Percentiles rank a stretch among this genome's conserved stretches.
Evolutionary conservation across 1,140 invertebrate genomes (phyloP).

Genomic region (Rhyzopertha dominica): DNA sequence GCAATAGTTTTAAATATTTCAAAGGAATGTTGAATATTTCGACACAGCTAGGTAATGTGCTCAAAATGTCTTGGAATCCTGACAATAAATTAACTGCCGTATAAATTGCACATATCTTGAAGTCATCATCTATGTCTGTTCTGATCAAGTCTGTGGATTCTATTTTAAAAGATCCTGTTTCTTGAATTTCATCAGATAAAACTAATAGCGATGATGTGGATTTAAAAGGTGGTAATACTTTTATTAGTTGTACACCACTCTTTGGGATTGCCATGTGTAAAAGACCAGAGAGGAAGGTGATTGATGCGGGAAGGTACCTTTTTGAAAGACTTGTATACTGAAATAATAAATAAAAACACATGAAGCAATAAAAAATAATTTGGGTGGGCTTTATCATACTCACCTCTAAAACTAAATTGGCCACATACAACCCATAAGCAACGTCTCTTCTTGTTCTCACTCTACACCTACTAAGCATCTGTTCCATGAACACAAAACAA

Average conservation of each 20-base stretch:
- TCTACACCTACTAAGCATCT: constrained; percentile 63
- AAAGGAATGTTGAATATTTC: constrained; percentile 50
- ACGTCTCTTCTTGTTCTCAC: constrained; percentile 62
- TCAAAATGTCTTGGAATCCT: constrained; percentile 46
- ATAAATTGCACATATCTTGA: constrained; percentile 55
- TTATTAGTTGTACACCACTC: constrained; percentile 49
- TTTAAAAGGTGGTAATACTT: constrained; percentile 63
- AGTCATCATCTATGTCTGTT: constrained; percentile 54
- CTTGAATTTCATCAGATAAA: constrained; percentile 47
- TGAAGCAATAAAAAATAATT: constrained; percentile 20
- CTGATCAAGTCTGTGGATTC: constrained; percentile 51
- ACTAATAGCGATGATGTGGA: constrained; percentile 52
- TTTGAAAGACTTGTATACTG: constrained; percentile 77
- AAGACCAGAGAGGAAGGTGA: constrained; percentile 72
- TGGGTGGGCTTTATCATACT: constrained; percentile 21
- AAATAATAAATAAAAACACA: constrained; percentile 39
- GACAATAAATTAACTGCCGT: constrained; percentile 52
- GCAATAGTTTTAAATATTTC: constrained; percentile 48
- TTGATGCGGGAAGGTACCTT: constrained; percentile 68
- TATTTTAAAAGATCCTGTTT: constrained; percentile 45
- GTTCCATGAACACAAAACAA: constrained; percentile 73
- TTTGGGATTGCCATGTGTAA: constrained; percentile 60
- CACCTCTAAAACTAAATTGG: constrained; percentile 68
- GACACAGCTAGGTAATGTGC: constrained; percentile 35
- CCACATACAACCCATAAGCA: constrained; percentile 72